Evolutionary conservation across 2,797 vertebrate species (phyloP), one percentile per base, ranked within the genome.

Genomic region (Rhynchotus rufescens): DNA sequence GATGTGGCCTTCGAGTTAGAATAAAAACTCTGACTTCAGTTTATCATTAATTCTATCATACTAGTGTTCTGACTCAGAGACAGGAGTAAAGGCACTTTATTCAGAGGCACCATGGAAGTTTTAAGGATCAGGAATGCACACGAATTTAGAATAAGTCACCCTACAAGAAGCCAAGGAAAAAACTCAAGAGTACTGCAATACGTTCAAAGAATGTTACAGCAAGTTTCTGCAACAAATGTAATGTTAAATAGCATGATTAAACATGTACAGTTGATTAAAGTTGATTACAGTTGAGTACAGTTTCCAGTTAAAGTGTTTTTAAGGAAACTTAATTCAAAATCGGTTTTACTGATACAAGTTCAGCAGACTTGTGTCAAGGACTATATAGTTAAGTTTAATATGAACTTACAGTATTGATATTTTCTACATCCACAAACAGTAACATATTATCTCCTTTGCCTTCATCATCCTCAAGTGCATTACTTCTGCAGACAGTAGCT

Each of bases 401-500:
- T 17, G 5, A 86, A 96, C 98, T 98, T 97, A 99, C 99, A 79
- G 98, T 98, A 88, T 99, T 99, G 84, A 98, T 98, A 95, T 99
- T 99, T 97, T 99, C 99, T 92, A 99, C 98, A 92, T 99, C 99
- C 59, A 99, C 97, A 82, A 99, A 99, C 72, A 99, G 98, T 80
- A 99, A 96, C 94, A 99, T 98, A 93, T 97, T 98, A 91, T 97
- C 97, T 57, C 97, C 98, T 94, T 95, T 96, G 83, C 97, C 97
- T 57, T 97, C 98, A 90, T 98, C 97, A 83, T 97, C 98, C 13
- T 98, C 98, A 60, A 99, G 97, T n/a, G 98, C 97, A 90, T 98
- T 99, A 97, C 99, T 99, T 95, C 98, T 98, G 94, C 98, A 98
- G 28, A 98, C 98, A 2, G 98, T 98, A 22, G 98, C 99, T 88